Conservation (phyloP, 2,888 invertebrate species). For the Aphodius granarius region DNA sequence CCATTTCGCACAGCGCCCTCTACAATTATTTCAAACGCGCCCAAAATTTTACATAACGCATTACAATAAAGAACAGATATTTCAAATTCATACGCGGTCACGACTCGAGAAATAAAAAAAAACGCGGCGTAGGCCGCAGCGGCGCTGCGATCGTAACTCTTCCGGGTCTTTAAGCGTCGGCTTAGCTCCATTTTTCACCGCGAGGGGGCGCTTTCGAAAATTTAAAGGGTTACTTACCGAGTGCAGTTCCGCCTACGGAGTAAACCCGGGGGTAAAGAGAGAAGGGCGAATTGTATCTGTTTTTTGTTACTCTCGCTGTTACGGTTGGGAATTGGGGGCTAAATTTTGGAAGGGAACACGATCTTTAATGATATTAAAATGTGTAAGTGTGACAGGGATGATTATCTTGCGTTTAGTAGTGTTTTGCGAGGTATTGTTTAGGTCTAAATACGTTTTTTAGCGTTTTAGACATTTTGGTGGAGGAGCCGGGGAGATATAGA, state of each 20-base stretch:
- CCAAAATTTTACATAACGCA: neutral
- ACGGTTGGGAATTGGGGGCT: neutral
- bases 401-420: neutral
- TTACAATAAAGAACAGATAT: neutral
- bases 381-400: neutral
- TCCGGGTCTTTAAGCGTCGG: neutral
- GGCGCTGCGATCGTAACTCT: neutral
- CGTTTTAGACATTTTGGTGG: too few relatives aligned
- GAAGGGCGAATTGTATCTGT: neutral
- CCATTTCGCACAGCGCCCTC: neutral
- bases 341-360: neutral
- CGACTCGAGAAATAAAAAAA: neutral
- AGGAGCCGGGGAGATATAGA: too few relatives aligned
- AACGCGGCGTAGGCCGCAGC: neutral
- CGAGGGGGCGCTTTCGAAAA: neutral
- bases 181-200: neutral
- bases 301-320: neutral
- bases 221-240: neutral
- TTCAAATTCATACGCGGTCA: neutral
- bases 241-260: neutral
- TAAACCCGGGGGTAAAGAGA: neutral
- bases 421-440: too few relatives aligned
- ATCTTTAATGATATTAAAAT: neutral
- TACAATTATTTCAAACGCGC: neutral
- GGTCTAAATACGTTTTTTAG: too few relatives aligned